phyloP scores from a whole-genome alignment of 2,888 invertebrate species.

The Laspeyria flexula region DNA sequence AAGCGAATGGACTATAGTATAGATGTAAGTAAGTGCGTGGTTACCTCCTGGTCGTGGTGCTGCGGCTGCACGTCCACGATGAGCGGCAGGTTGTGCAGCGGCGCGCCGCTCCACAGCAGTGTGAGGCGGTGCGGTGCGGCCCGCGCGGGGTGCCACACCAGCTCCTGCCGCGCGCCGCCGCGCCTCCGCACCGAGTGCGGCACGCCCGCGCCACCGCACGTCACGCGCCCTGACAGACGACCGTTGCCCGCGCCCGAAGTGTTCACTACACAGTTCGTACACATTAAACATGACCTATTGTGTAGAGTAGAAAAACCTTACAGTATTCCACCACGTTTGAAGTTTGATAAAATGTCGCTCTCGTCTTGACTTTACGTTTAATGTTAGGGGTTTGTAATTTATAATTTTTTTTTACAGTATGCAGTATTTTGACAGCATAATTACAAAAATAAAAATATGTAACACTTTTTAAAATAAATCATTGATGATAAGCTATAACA shows the following conservation, averaged over 20 bases:
- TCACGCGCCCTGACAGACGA: conserved; percentile 91
- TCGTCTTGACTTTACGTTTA: no score
- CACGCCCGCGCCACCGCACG: conserved; percentile 92
- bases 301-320: no score
- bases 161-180: conserved; percentile 90
- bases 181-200: conserved; percentile 93
- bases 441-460: no score
- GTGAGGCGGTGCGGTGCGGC: conserved; percentile 95
- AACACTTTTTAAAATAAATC: no score
- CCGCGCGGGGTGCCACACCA: conserved; percentile 94
- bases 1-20: no score
- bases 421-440: no score
- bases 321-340: no score
- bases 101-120: conserved; percentile 94
- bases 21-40: no score
- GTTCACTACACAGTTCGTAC: conserved; percentile 82
- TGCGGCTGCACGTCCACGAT: conserved; percentile 87
- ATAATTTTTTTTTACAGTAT: no score
- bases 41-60: conserved; percentile 90
- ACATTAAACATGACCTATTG: not conserved
- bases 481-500: no score
- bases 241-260: conserved; percentile 94
- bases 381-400: no score
- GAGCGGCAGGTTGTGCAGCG: conserved; percentile 84
- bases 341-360: no score